Conservation (phyloP, 2,113 vertebrate species). For the Oryzias celebensis region DNA sequence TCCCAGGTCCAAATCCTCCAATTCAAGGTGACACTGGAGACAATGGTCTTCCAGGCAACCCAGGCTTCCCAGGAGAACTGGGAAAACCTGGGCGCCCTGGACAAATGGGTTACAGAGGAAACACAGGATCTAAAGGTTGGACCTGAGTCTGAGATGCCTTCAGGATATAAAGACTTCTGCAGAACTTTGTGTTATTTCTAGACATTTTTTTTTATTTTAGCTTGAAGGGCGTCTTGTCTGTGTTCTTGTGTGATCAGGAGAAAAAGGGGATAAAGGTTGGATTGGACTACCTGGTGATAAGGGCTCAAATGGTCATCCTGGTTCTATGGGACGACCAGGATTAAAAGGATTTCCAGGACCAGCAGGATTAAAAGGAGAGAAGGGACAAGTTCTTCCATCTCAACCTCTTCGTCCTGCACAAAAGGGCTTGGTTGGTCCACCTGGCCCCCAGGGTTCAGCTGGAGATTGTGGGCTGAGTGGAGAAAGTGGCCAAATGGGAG, state of each 20-base stretch:
- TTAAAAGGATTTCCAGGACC: conserved; percentile 28
- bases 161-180: too few relatives aligned
- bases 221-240: neutral
- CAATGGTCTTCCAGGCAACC: conserved; percentile 55
- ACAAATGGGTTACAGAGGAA: neutral
- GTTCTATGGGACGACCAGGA: conserved; percentile 23
- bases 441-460: conserved; percentile 16
- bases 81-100: conserved; percentile 53
- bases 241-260: conserved; percentile 41
- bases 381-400: conserved; percentile 26
- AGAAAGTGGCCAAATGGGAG: conserved; percentile 5
- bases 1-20: conserved; percentile 48
- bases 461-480: conserved; percentile 40
- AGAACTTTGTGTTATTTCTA: too few relatives aligned
- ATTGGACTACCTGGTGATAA: conserved; percentile 50
- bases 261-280: conserved; percentile 23
- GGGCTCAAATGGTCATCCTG: conserved; percentile 24
- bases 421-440: conserved; percentile 16
- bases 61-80: conserved; percentile 33
- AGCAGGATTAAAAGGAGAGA: conserved; percentile 56
- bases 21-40: conserved; percentile 81
- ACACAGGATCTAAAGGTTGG: conserved; percentile 54
- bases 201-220: too few relatives aligned
- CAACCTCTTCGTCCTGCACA: rapidly evolving
- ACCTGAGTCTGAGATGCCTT: neutral